A percentile compares a stretch with the other conserved stretches of the same genome.
Evolutionary conservation across 2,888 invertebrate species (phyloP).

Genomic region (Cataglyphis cursor): DNA sequence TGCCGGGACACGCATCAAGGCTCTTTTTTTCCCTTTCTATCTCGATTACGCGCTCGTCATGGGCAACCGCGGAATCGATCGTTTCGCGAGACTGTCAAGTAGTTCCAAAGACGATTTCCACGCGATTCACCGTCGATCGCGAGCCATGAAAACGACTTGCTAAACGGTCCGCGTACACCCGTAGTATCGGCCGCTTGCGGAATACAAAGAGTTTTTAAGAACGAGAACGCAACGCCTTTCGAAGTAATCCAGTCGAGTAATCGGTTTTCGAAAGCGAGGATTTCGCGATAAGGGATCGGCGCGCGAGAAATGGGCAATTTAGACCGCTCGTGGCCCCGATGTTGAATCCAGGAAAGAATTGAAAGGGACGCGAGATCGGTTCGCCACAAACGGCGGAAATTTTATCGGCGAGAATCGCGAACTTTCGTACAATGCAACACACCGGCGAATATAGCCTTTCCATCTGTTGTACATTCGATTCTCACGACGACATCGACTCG

Average conservation of each 20-base stretch:
- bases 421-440: conserved; percentile 20
- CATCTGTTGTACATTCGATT: conserved; percentile 47
- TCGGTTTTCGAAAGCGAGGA: conserved; percentile 30
- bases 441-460: conserved; percentile 11
- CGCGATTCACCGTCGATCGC: conserved; percentile 34
- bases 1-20: not conserved
- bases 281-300: conserved; percentile 28
- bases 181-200: not conserved
- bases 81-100: conserved; percentile 49
- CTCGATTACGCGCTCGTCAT: conserved; percentile 15
- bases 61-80: conserved; percentile 22
- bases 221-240: conserved; percentile 12
- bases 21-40: not conserved
- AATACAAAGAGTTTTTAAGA: conserved; percentile 36
- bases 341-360: not conserved
- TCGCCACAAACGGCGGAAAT: conserved; percentile 4
- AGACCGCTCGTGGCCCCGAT: conserved; percentile 14
- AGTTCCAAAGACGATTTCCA: conserved; percentile 18
- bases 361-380: conserved; percentile 6
- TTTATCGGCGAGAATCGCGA: not conserved
- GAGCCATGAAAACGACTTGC: conserved; percentile 44
- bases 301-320: conserved; percentile 17
- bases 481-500: conserved; percentile 42
- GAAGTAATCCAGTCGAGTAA: not conserved
- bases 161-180: conserved; percentile 40